These are phyloP conservation scores for Climacteris rufus DNA, from an alignment of 2,113 vertebrate genomes.

Conservation along the genomic window DNA sequence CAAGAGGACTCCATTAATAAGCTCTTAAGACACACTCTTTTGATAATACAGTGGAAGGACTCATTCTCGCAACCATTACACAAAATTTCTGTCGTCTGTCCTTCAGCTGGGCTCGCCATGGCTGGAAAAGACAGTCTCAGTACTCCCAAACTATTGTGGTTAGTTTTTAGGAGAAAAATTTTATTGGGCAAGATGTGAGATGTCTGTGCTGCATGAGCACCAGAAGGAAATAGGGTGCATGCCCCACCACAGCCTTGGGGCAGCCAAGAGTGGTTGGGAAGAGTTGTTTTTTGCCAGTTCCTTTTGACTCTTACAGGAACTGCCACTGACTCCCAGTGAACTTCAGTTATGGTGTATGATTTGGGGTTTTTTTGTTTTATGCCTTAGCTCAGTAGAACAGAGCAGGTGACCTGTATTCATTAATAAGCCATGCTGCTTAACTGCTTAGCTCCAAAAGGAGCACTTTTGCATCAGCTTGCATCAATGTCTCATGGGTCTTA, in stretches of 20 bases:
- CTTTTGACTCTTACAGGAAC: not conserved
- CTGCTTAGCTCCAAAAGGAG: not conserved
- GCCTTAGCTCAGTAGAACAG: not conserved
- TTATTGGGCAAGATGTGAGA: not conserved
- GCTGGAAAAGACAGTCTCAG: not conserved
- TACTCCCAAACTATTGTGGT: rapidly evolving
- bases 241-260: not conserved
- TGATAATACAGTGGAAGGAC: not conserved
- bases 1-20: not conserved
- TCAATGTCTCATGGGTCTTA: not conserved
- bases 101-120: not conserved
- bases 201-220: rapidly evolving
- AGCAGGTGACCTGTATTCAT: not conserved
- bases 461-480: rapidly evolving
- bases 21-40: not conserved
- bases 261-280: not conserved
- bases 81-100: not conserved
- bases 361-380: not conserved
- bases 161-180: not conserved
- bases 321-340: not conserved
- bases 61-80: not conserved
- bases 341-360: not conserved
- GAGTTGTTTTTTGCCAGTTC: not conserved
- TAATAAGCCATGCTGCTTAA: not conserved
- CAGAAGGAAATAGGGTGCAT: not conserved